These are phyloP conservation scores for Periphyllus acericola DNA, from an alignment of 2,888 invertebrate species.

Conservation along the genomic window DNA sequence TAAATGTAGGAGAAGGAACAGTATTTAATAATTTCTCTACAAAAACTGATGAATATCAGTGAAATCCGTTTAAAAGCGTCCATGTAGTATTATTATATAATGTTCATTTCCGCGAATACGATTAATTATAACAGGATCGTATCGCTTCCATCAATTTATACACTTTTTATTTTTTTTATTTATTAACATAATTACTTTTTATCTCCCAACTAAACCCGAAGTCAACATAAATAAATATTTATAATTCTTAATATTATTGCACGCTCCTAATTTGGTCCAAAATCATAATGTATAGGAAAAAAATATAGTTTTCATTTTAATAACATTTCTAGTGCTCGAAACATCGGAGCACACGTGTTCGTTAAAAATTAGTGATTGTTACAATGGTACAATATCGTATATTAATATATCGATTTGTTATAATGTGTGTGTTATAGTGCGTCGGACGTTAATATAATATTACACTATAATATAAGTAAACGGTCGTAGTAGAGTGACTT, in stretches of 20 bases:
- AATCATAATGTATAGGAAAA: neutral
- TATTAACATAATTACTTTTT: neutral
- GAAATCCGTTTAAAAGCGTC: slow-evolving; percentile 32
- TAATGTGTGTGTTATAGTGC: neutral
- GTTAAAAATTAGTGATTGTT: neutral
- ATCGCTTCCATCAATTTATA: neutral
- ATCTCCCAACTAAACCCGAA: neutral
- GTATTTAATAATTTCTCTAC: slow-evolving; percentile 12
- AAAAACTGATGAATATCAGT: slow-evolving; percentile 1
- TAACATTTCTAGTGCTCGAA: neutral
- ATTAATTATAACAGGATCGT: neutral
- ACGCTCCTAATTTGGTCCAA: neutral
- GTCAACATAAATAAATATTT: neutral
- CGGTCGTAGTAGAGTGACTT: neutral
- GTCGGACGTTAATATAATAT: neutral
- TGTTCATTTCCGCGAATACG: neutral
- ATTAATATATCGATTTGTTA: neutral
- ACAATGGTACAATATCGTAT: neutral
- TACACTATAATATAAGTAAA: neutral
- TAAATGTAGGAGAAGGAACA: slow-evolving; percentile 19
- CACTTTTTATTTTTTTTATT: too few species aligned
- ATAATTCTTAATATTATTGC: neutral
- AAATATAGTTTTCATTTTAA: neutral
- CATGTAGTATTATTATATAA: slow-evolving; percentile 1
- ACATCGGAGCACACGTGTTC: neutral